A percentile compares a stretch with the other conserved stretches of the same genome.
Conservation (phyloP, 2,888 invertebrate genomes). For the Agonopterix arenella region DNA sequence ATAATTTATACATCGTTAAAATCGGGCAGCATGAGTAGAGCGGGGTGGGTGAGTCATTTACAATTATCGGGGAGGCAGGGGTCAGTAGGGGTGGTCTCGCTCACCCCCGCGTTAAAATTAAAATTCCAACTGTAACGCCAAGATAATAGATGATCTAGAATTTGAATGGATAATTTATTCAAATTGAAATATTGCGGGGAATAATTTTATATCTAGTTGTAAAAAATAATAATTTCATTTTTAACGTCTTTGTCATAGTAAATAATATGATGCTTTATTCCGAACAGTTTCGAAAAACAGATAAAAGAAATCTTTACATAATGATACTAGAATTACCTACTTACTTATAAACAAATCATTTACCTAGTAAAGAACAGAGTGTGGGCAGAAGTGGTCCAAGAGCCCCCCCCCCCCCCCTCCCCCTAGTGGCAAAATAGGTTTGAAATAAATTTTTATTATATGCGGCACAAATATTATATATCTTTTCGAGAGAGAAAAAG, state of each 20-base stretch:
- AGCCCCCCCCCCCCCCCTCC: no score
- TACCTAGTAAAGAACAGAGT: no score
- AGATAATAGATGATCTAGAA: conserved; percentile 44
- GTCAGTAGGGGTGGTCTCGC: conserved; percentile 31
- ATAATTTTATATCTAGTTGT: neutral
- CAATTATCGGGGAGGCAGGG: conserved; percentile 39
- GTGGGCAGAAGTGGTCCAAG: no score
- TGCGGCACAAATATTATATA: no score
- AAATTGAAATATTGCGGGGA: neutral
- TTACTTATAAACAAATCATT: no score
- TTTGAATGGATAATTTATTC: conserved; percentile 33
- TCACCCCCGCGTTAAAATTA: conserved; percentile 48
- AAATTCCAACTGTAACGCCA: conserved; percentile 46
- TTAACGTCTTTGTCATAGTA: neutral
- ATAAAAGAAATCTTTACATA: no score
- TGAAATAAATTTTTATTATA: no score
- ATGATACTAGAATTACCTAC: no score
- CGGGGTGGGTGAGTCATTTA: conserved; percentile 40
- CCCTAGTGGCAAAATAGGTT: no score
- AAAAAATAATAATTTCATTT: neutral
- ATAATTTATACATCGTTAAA: neutral
- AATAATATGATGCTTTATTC: no score
- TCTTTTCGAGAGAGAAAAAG: no score
- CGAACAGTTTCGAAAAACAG: no score
- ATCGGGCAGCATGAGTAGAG: conserved; percentile 1